A percentile compares a stretch with the other conserved stretches of the same genome.
phyloP scores from a whole-genome alignment of 2,113 vertebrate species.

The Merops nubicus region DNA sequence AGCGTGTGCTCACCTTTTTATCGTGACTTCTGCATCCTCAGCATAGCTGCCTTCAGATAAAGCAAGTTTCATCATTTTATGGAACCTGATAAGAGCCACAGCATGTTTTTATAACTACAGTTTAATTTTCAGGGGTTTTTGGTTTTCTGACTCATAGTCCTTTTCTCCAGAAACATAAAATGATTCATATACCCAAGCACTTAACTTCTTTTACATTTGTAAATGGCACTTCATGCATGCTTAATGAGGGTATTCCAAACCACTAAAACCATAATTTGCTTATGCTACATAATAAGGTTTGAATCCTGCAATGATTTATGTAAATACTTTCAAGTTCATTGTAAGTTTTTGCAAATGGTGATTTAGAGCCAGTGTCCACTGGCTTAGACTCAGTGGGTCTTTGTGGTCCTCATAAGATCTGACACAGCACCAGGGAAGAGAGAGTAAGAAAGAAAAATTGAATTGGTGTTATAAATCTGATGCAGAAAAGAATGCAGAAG shows the following conservation, averaged over 20 bases:
- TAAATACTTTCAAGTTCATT: neutral
- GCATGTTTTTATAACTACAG: neutral
- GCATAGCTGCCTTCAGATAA: neutral
- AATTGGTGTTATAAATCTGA: constrained; percentile 13
- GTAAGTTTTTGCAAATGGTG: neutral
- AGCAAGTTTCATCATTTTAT: neutral
- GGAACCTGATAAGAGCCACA: neutral
- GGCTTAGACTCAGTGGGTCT: neutral
- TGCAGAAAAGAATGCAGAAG: constrained; percentile 17
- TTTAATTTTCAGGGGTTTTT: neutral
- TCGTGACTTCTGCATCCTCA: neutral
- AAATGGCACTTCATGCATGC: constrained; percentile 29
- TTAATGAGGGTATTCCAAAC: constrained; percentile 22
- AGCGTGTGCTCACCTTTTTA: neutral
- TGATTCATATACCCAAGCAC: constrained; percentile 42
- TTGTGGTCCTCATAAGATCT: neutral
- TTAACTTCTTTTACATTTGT: constrained; percentile 36
- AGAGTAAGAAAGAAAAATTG: neutral
- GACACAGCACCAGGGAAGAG: neutral
- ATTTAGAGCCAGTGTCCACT: neutral
- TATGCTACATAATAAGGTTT: neutral
- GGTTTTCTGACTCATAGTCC: constrained; percentile 21
- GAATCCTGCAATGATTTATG: neutral
- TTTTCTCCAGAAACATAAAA: constrained; percentile 32
- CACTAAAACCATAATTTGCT: constrained; percentile 17